phyloP scores from a whole-genome alignment of 2,113 vertebrate genomes.

The Lutjanus erythropterus region DNA sequence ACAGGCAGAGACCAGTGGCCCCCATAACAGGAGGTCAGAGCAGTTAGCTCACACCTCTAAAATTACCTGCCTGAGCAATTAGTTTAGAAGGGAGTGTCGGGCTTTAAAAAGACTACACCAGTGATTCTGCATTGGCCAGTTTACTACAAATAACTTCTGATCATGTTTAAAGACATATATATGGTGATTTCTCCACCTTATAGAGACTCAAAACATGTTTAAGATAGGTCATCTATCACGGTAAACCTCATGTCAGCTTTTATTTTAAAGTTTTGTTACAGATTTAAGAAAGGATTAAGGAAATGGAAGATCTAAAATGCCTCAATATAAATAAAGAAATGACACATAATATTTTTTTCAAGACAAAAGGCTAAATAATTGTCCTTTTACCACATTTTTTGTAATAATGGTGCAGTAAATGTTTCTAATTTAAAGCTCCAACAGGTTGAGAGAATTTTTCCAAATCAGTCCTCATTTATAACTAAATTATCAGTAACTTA shows the following conservation, averaged over 20 bases:
- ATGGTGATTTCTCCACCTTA: too few relatives aligned
- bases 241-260: not conserved
- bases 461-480: too few relatives aligned
- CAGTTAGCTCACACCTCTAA: conserved; percentile 56
- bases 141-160: not conserved
- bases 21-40: conserved; percentile 45
- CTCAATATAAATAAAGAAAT: too few relatives aligned
- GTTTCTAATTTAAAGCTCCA: too few relatives aligned
- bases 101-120: not conserved
- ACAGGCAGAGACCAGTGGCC: conserved; percentile 34
- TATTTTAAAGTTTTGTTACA: not conserved
- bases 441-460: too few relatives aligned
- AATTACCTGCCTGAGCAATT: conserved; percentile 35
- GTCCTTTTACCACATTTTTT: too few relatives aligned
- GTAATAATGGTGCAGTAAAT: too few relatives aligned
- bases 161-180: too few relatives aligned
- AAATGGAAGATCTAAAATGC: not conserved
- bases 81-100: conserved; percentile 16
- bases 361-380: too few relatives aligned
- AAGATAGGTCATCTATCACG: not conserved
- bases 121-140: not conserved
- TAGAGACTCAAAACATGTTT: not conserved
- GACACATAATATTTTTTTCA: too few relatives aligned
- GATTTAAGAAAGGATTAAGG: too few relatives aligned
- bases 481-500: too few relatives aligned